Evolutionary conservation across 2,113 vertebrate genomes (phyloP).

Genomic region (Thamnaconus septentrionalis): DNA sequence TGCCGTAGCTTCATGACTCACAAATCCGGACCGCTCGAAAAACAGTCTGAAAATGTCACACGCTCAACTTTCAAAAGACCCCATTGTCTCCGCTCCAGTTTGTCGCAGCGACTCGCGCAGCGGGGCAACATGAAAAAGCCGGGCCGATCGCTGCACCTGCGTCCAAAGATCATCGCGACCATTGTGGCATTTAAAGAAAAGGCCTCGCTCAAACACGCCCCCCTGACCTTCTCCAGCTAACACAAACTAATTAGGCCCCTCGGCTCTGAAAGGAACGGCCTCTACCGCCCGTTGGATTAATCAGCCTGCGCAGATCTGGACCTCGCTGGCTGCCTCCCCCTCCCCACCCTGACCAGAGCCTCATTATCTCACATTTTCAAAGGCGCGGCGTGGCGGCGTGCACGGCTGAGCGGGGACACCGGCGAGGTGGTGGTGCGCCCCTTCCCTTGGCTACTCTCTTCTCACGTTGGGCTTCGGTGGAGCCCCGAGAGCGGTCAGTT

Average conservation of each 20-base stretch:
- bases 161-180: slow-evolving; percentile 88
- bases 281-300: slow-evolving; percentile 75
- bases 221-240: slow-evolving; percentile 91
- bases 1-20: slow-evolving; percentile 49
- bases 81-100: slow-evolving; percentile 77
- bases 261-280: slow-evolving; percentile 75
- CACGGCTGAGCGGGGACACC: slow-evolving; percentile 43
- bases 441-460: slow-evolving; percentile 62
- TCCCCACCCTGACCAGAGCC: slow-evolving; percentile 67
- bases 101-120: slow-evolving; percentile 75
- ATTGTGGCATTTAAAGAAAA: slow-evolving; percentile 89
- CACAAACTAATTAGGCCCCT: slow-evolving; percentile 94
- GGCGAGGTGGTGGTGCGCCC: slow-evolving; percentile 52
- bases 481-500: slow-evolving; percentile 67
- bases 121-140: slow-evolving; percentile 79
- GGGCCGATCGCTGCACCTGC: slow-evolving; percentile 90
- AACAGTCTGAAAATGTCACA: slow-evolving; percentile 71
- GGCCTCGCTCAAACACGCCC: slow-evolving; percentile 81
- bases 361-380: slow-evolving; percentile 80
- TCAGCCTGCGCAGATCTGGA: slow-evolving; percentile 73
- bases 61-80: slow-evolving; percentile 79
- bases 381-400: slow-evolving; percentile 56
- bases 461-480: slow-evolving; percentile 65
- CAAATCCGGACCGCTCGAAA: slow-evolving; percentile 41
- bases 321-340: slow-evolving; percentile 64